Base-by-base conservation (phyloP, 2,113 vertebrate genomes). In the Cacatua alba region DNA sequence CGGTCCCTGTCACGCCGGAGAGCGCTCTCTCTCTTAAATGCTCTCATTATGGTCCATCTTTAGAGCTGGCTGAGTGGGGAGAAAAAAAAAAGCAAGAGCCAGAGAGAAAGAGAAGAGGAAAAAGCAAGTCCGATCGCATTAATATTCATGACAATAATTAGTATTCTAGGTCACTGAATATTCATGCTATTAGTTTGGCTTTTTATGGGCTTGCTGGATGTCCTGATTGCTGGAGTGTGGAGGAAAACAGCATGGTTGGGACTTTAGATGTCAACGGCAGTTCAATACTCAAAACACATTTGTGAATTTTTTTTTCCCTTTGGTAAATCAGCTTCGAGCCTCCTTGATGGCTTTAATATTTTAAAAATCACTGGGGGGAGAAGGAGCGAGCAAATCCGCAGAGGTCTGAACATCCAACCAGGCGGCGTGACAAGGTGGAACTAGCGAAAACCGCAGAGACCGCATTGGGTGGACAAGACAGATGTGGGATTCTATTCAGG, bases 81-180 rank as follows among this genome's bases (percentile, higher is more conserved):
- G 53, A 60, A 11, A 64, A 82, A 24, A 11, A 64, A 82, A 82
- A 80, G 51, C 46, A 77, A 80, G 24, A 92, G 95, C 91, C 90
- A 87, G 92, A 97, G 95, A 96, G 92, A 95, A 95, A 96, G 93
- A 96, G 93, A 96, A 97, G 98, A 97, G 98, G 97, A 96, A 97
- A 97, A 97, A 97, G 97, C 97, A 97, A 98, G 98, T 98, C 99
- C 99, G 98, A 99, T 98, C 97, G 63, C 99, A 99, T 99, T 99
- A 99, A 99, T 99, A 99, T 99, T 99, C 99, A 99, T 99, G 99
- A 99, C 98, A 98, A 98, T 99, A 99, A 99, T 99, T 99, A 99
- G 98, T 99, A 99, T 99, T 98, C 99, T 98, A 99, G 99, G 99
- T 99, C 99, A 99, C 99, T 99, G 99, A 99, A 99, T 99, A 99